These are phyloP conservation scores for Thaumetopoea pityocampa DNA, from an alignment of 1,140 invertebrate species.

Conservation along the genomic window DNA sequence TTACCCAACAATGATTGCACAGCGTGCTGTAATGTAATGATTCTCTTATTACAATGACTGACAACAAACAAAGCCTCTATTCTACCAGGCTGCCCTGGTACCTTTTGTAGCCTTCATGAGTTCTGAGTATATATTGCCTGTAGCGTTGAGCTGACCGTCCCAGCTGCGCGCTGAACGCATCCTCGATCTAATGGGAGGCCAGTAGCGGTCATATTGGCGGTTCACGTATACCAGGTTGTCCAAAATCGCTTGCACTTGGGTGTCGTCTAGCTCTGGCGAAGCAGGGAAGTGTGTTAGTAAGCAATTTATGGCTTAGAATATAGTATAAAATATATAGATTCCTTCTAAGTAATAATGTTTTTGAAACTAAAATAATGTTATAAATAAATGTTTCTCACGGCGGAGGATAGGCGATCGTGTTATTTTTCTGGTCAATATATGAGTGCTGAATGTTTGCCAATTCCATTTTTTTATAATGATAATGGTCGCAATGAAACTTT, in stretches of 20 bases:
- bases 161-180: constrained; percentile 40
- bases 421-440: too few relatives aligned
- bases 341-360: too few relatives aligned
- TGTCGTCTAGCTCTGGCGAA: constrained; percentile 62
- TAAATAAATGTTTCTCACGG: too few relatives aligned
- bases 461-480: too few relatives aligned
- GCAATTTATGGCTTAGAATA: constrained; percentile 18
- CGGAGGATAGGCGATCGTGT: too few relatives aligned
- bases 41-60: too few relatives aligned
- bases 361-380: too few relatives aligned
- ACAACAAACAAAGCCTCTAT: constrained; percentile 22
- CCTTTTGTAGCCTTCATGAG: constrained; percentile 63
- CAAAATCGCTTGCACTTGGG: constrained; percentile 61
- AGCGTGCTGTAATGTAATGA: too few relatives aligned
- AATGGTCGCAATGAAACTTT: too few relatives aligned
- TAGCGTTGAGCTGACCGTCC: constrained; percentile 53
- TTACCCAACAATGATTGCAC: too few relatives aligned
- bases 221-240: constrained; percentile 50
- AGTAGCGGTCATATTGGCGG: constrained; percentile 53
- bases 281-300: constrained; percentile 55
- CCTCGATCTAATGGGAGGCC: constrained; percentile 47
- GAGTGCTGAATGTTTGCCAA: too few relatives aligned
- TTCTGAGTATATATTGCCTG: constrained; percentile 48
- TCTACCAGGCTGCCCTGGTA: constrained; percentile 35
- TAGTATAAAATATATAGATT: not conserved